Conservation (phyloP, 2,888 invertebrate species). For the Agriopis aurantiaria region DNA sequence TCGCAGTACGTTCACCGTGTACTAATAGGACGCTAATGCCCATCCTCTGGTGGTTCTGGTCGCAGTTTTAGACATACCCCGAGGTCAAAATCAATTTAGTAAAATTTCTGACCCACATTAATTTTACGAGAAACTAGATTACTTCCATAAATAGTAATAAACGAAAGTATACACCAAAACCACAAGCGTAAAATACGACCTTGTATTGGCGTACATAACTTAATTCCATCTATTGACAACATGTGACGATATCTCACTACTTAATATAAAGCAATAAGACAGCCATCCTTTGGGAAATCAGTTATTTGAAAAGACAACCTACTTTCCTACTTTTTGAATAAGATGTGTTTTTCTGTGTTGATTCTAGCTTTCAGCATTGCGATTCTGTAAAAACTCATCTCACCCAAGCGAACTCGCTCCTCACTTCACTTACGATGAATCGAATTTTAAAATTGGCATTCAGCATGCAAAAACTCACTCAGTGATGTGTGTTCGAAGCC, state of each 20-base stretch:
- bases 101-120: conserved; percentile 7
- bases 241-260: conserved; percentile 20
- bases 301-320: conserved; percentile 18
- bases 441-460: too few relatives aligned
- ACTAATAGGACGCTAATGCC: too few relatives aligned
- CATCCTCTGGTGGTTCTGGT: too few relatives aligned
- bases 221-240: conserved; percentile 24
- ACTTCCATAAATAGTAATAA: conserved; percentile 4
- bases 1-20: too few relatives aligned
- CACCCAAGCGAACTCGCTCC: too few relatives aligned
- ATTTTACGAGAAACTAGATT: conserved; percentile 9
- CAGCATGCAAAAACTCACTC: too few relatives aligned
- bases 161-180: conserved; percentile 1
- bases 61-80: too few relatives aligned
- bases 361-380: not conserved
- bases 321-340: conserved; percentile 20
- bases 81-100: conserved; percentile 5
- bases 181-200: conserved; percentile 7
- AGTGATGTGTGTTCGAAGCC: too few relatives aligned
- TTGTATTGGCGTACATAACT: conserved; percentile 16
- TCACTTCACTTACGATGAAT: too few relatives aligned
- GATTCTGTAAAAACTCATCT: too few relatives aligned
- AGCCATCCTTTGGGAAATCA: conserved; percentile 27
- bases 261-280: conserved; percentile 19
- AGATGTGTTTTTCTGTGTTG: conserved; percentile 20